A percentile compares a stretch with the other conserved stretches of the same genome.
Conservation (phyloP, 2,797 vertebrate genomes). For the Remorina albescens region DNA sequence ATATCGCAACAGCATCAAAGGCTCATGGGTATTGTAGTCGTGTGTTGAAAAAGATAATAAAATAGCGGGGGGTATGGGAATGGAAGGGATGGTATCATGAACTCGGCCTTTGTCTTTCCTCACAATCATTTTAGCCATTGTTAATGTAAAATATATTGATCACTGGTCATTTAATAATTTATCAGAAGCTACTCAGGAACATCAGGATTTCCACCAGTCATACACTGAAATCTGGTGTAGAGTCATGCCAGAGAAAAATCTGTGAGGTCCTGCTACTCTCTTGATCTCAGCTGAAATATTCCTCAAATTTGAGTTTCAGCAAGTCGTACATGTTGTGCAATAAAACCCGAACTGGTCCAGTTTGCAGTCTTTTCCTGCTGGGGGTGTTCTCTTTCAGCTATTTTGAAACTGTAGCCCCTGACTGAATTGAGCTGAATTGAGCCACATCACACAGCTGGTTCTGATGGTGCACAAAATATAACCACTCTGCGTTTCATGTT, state of each 20-base stretch:
- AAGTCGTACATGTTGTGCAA: conserved; percentile 14
- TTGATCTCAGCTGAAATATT: conserved; percentile 4
- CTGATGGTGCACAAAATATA: conserved; percentile 50
- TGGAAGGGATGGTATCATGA: neutral
- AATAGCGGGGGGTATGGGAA: too few species aligned
- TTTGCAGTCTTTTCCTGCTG: conserved; percentile 13
- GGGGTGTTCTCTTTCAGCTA: conserved; percentile 5
- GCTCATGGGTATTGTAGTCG: neutral
- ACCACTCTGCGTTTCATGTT: conserved; percentile 47
- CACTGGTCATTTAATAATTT: neutral
- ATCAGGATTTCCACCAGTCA: conserved; percentile 8
- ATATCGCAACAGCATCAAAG: too few species aligned
- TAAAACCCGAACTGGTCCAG: conserved; percentile 34
- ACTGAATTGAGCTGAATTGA: conserved; percentile 58
- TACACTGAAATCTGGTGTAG: neutral
- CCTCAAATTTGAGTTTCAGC: conserved; percentile 20
- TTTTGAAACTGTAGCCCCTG: conserved; percentile 31
- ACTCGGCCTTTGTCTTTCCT: neutral
- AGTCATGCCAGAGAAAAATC: neutral
- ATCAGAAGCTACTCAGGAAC: neutral
- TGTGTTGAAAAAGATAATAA: too few species aligned
- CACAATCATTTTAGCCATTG: neutral
- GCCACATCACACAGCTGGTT: conserved; percentile 59
- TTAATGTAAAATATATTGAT: neutral
- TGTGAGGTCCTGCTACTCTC: neutral